Conservation (phyloP, 2,113 vertebrate species). For the Carlito syrichta region DNA sequence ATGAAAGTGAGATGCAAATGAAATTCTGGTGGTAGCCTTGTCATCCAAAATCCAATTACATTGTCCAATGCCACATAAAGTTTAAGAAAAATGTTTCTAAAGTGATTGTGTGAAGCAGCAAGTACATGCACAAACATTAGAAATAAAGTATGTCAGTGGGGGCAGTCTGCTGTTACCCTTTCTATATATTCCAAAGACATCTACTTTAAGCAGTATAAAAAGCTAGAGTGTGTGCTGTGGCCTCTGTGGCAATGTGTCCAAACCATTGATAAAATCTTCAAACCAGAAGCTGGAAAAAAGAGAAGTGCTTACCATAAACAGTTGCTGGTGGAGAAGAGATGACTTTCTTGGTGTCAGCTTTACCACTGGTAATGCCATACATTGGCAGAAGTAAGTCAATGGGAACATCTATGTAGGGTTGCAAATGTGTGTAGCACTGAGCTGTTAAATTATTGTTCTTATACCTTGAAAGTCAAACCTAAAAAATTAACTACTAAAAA, state of each 20-base stretch:
- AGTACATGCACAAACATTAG: background rate
- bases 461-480: background rate
- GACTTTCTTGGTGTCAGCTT: background rate
- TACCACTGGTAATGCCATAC: background rate
- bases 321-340: background rate
- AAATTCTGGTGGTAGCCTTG: background rate
- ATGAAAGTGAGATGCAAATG: background rate
- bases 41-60: background rate
- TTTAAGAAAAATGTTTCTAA: constrained; percentile 13
- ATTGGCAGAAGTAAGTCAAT: background rate
- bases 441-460: background rate
- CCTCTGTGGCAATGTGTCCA: background rate
- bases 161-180: background rate
- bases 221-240: background rate
- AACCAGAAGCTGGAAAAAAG: background rate
- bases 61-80: background rate
- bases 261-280: background rate
- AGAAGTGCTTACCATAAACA: background rate
- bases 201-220: background rate
- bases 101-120: background rate
- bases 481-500: background rate
- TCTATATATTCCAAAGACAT: background rate
- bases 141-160: background rate
- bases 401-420: background rate
- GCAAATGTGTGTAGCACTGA: background rate